Evolutionary conservation across 1,140 invertebrate species (phyloP).

Genomic region (Scaptomyza hsui): DNA sequence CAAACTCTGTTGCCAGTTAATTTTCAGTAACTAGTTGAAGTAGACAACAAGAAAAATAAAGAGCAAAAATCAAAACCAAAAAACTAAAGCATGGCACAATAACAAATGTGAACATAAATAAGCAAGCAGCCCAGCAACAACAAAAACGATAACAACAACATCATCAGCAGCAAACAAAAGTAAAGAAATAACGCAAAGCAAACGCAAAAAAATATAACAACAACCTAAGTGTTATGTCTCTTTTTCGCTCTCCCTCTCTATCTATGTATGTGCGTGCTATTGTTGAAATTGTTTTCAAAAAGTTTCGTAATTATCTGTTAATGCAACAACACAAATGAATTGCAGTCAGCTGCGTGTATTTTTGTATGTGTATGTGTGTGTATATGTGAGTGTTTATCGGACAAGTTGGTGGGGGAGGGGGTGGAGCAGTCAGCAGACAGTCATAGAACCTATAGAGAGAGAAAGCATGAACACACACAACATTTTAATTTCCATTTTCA

Average conservation of each 20-base stretch:
- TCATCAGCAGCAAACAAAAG: constrained; percentile 20
- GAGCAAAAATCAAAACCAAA: constrained; percentile 44
- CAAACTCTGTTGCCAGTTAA: constrained; percentile 78
- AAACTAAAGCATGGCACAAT: constrained; percentile 17
- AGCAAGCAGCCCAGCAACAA: constrained; percentile 20
- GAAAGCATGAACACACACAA: constrained; percentile 26
- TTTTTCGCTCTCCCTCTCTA: constrained; percentile 6
- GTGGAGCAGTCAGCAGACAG: background rate
- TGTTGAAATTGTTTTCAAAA: constrained; percentile 43
- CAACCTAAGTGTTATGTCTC: constrained; percentile 28
- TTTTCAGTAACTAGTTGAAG: constrained; percentile 81
- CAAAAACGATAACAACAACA: constrained; percentile 22
- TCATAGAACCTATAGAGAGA: background rate
- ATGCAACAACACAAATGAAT: constrained; percentile 36
- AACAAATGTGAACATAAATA: constrained; percentile 22
- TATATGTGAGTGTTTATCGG: constrained; percentile 12
- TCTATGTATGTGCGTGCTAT: constrained; percentile 24
- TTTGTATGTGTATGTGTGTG: background rate
- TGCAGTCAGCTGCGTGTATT: constrained; percentile 40
- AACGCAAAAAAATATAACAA: constrained; percentile 25
- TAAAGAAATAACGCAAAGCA: constrained; percentile 38
- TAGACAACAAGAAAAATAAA: constrained; percentile 70
- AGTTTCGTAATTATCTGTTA: constrained; percentile 54
- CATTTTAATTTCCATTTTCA: constrained; percentile 44
- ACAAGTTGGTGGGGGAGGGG: background rate